Base-by-base conservation (phyloP, 2,888 invertebrate species). In the Nomada goodeniana region DNA sequence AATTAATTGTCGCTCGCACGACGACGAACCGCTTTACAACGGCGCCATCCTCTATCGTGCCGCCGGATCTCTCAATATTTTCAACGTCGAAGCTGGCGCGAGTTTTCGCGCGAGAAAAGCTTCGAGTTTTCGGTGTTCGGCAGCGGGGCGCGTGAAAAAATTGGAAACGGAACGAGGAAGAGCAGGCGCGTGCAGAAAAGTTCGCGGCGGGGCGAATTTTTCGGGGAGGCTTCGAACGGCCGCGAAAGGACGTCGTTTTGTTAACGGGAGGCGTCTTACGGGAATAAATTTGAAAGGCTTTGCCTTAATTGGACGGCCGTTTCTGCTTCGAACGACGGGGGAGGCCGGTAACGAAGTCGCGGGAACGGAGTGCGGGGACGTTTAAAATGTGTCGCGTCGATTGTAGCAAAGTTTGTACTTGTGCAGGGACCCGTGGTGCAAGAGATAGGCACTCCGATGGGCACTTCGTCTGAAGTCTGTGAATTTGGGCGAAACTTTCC, bases 1-100 rank as follows among this genome's bases (percentile, higher is more conserved):
- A 89, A 89, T 89, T 90, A 90, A 89, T 90, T 90, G 89, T 86
- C 86, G 80, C 88, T 76, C 59, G 77, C 84, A 83, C 80, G 77
- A 36, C 85, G 78, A 80, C 70, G 82, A 77, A 74, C 83, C 82
- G 63, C 63, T 82, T 80, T 76, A 61, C 42, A 53, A 53, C 65
- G 75, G 67, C 71, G 61, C 71, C 67, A 7, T 2, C 15, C 63
- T 60, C 50, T 76, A 71, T 75, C 76, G 73, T 74, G 55, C 42
- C 85, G 72, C 77, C 71, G 79, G 78, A 86, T 84, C 79, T 75
- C 80, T 76, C 81, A 69, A 86, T 83, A 89, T 89, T 83, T 83
- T 86, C 77, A 73, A 64, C 80, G 82, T 83, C 64, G 80, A 78
- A 59, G 42, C 36, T 47, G 59, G 36, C 2, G 36, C 57, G 47